phyloP scores from a whole-genome alignment of 1,140 invertebrate species.

The Elysia chlorotica region DNA sequence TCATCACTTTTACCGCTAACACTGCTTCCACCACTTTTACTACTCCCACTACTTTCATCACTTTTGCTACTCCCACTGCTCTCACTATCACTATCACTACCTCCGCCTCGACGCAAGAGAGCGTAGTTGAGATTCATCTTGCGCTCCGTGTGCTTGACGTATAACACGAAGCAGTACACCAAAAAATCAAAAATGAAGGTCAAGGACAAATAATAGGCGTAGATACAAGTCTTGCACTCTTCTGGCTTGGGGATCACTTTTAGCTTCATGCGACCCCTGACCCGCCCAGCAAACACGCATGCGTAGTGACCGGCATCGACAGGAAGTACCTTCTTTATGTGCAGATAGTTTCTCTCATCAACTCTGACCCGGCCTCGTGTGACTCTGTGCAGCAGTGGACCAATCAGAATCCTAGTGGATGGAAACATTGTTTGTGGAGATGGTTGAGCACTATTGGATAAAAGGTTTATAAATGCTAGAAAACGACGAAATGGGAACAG shows the following conservation, averaged over 20 bases:
- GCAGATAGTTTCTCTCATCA: conserved; percentile 2
- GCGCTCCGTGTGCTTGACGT: background rate
- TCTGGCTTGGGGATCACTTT: background rate
- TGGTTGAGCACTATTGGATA: too few species aligned
- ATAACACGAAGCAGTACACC: background rate
- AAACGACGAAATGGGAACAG: too few species aligned
- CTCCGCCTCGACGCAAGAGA: background rate
- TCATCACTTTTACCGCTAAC: too few species aligned
- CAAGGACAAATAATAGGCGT: background rate
- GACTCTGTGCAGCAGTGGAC: background rate
- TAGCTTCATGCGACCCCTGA: background rate
- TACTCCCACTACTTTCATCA: background rate
- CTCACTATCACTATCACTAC: background rate
- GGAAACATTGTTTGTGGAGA: too few species aligned
- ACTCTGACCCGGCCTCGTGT: background rate
- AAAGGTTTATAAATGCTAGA: too few species aligned
- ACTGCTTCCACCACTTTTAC: background rate
- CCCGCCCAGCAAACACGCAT: background rate
- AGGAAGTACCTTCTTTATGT: background rate
- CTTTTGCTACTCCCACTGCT: background rate
- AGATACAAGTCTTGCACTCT: background rate
- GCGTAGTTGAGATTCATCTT: conserved; percentile 10
- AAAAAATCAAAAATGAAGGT: conserved; percentile 2
- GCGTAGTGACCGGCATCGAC: conserved; percentile 1
- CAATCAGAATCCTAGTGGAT: background rate